Base-by-base conservation (phyloP, 2,888 invertebrate species). In the Chelonus formosanus region DNA sequence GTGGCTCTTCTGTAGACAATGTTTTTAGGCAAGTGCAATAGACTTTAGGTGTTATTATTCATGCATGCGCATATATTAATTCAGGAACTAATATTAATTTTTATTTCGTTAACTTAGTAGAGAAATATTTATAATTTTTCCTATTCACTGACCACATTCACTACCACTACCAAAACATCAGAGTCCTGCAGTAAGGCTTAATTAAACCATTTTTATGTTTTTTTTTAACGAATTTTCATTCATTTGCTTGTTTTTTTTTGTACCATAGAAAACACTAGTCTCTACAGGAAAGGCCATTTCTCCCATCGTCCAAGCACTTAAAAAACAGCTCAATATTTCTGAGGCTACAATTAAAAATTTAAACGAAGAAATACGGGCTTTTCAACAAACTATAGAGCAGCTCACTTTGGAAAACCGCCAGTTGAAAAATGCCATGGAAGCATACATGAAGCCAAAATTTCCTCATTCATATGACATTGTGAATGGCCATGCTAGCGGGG, bases 361-460 rank as follows among this genome's bases (percentile, higher is more conserved):
- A 0, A 88, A 89, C 71, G 87, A 86, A 36, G 90, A 92, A 76
- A 83, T 91, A 32, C 86, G 85, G 64, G 88, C 86, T 73, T 81
- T 91, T 35, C 89, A 90, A 73, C 87, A 88, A 3, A 90, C 90
- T 55, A 90, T 96, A 31, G 92, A 94, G 77, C 90, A 90, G 73
- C 83, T 96, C 53, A 91, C 91, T 20, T 90, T 88, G 67, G 96
- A 95, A 82, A 96, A 96, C 84, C 89, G 90, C 58, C 90, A 92
- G 63, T 80, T 95, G 47, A 91, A 92, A 76, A 89, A 87, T 57
- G 80, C 80, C 32, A 78, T 85, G 68, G 82, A 76, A 74, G 53
- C 65, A 56, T 71, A 76, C 63, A 67, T 55, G 3, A 72, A 73
- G 64, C 62, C 72, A 10, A 73, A 72, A 65, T 61, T 65, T 40